Conservation (phyloP, 2,113 vertebrate species). For the Atractosteus spatula region DNA sequence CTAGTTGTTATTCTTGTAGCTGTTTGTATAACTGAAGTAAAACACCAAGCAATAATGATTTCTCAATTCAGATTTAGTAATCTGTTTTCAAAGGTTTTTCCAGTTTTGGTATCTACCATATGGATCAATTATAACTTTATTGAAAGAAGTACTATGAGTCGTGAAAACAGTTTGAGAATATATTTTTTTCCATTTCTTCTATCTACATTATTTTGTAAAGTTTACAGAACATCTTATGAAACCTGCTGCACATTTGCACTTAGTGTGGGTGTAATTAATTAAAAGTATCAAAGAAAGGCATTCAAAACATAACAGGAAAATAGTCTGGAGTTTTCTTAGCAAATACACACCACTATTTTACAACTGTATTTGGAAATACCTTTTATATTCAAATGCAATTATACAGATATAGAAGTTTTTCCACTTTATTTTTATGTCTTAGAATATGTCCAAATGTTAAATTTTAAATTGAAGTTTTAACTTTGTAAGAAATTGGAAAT, state of each 20-base stretch:
- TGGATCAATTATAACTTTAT: no score
- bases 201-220: no score
- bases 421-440: no score
- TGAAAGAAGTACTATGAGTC: no score
- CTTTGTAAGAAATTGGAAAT: no score
- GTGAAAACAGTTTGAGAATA: no score
- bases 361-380: constrained; percentile 45
- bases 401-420: constrained; percentile 4
- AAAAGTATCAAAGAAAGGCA: neutral
- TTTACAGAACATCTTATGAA: constrained; percentile 16
- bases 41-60: constrained; percentile 61
- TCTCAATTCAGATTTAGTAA: constrained; percentile 67
- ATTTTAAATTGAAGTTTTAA: no score
- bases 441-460: no score
- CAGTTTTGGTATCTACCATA: no score
- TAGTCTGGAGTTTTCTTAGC: constrained; percentile 51
- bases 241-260: constrained; percentile 9
- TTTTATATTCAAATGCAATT: constrained; percentile 42
- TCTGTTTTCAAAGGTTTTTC: constrained; percentile 38
- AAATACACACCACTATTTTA: constrained; percentile 51
- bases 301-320: constrained; percentile 31
- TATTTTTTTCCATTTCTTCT: no score
- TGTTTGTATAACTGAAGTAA: constrained; percentile 56
- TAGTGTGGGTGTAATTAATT: constrained; percentile 2
- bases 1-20: constrained; percentile 53